A percentile compares a stretch with the other conserved stretches of the same genome.
Evolutionary conservation across 2,113 vertebrate genomes (phyloP).

Genomic region (Phylloscopus whistleri): DNA sequence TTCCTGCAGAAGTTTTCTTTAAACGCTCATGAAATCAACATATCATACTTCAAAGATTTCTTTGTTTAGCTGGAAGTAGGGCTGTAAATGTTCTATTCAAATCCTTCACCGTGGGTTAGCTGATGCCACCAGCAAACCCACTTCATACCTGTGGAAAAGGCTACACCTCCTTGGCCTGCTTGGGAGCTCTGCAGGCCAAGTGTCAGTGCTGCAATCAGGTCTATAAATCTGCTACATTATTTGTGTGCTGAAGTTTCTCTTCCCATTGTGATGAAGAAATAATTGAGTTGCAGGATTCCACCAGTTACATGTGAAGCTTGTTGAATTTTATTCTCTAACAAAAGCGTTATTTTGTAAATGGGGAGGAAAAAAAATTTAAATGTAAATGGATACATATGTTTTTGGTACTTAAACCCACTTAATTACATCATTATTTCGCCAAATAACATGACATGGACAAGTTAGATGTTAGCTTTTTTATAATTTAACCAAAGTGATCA

Average conservation of each 20-base stretch:
- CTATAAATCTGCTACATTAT: constrained; percentile 7
- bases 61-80: background rate
- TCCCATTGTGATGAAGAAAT: constrained; percentile 41
- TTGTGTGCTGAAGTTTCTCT: constrained; percentile 10
- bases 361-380: background rate
- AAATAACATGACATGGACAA: constrained; percentile 46
- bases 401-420: constrained; percentile 24
- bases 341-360: background rate
- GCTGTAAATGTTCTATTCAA: background rate
- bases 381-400: constrained; percentile 8
- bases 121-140: background rate
- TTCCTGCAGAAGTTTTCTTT: constrained; percentile 38
- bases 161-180: background rate
- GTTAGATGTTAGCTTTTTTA: constrained; percentile 12
- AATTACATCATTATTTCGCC: constrained; percentile 31
- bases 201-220: background rate
- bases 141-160: constrained; percentile 13
- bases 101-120: background rate
- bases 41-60: background rate
- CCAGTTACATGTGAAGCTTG: constrained; percentile 1
- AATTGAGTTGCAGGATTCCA: constrained; percentile 5
- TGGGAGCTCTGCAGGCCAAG: background rate
- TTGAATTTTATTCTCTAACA: constrained; percentile 5
- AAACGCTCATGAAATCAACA: background rate
- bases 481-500: constrained; percentile 24